phyloP scores from a whole-genome alignment of 2,888 invertebrate genomes.

The Drosophila mulleri region DNA sequence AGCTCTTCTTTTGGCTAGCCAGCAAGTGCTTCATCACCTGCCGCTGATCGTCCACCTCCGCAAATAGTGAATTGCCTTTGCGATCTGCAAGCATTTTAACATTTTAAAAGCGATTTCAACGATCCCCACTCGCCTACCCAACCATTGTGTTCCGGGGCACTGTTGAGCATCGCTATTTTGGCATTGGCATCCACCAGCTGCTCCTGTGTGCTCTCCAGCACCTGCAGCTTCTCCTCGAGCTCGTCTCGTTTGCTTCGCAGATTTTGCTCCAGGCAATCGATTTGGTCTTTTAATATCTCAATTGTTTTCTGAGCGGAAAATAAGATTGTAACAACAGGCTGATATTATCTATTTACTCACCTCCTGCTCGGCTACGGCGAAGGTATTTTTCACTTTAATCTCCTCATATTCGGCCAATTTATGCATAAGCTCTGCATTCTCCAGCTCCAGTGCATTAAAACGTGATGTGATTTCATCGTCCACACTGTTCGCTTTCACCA shows the following conservation, averaged over 20 bases:
- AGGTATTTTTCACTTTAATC: slow-evolving; percentile 65
- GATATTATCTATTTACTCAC: slow-evolving; percentile 45
- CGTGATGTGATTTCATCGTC: slow-evolving; percentile 36
- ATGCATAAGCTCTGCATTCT: slow-evolving; percentile 80
- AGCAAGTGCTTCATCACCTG: slow-evolving; percentile 88
- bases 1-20: slow-evolving; percentile 87
- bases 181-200: slow-evolving; percentile 82
- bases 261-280: slow-evolving; percentile 83
- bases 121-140: background rate
- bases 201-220: slow-evolving; percentile 83
- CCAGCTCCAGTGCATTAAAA: slow-evolving; percentile 69
- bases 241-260: slow-evolving; percentile 82
- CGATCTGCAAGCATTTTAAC: slow-evolving; percentile 84
- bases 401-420: slow-evolving; percentile 80
- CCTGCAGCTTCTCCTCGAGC: slow-evolving; percentile 81
- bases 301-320: slow-evolving; percentile 74
- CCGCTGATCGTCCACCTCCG: slow-evolving; percentile 88
- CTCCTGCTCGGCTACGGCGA: slow-evolving; percentile 81
- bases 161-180: slow-evolving; percentile 78
- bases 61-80: slow-evolving; percentile 88
- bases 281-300: slow-evolving; percentile 82
- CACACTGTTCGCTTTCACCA: slow-evolving; percentile 23
- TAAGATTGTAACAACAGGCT: background rate
- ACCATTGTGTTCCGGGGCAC: slow-evolving; percentile 79
- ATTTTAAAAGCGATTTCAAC: background rate